Evolutionary conservation across 2,113 vertebrate genomes (phyloP), one percentile per base, ranked within the genome.

Genomic region (Guaruba guarouba): DNA sequence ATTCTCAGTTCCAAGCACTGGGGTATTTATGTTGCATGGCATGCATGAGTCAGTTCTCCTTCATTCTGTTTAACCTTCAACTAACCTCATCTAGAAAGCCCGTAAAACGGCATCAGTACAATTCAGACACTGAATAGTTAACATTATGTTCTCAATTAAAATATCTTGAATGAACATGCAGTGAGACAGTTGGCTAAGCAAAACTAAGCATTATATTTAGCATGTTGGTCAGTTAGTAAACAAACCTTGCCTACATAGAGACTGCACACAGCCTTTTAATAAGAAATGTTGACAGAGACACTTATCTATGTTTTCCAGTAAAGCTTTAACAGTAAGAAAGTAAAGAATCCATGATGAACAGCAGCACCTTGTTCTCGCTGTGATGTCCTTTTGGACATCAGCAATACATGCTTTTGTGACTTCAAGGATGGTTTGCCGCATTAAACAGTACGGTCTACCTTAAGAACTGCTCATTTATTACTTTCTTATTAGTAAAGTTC

Each of bases 331-430:
- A 82, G 28, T 9, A 59, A 55, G 9, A 46, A 2, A 43, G 17
- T 11, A 76, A 82, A 64, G 17, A 68, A 61, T 33, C 39, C 6
- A 4, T 29, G 18, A 63, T 15, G 7, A 76, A 82, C 7, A n/a
- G 22, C 0, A 68, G 54, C 17, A 82, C 4, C 25, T 54, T 11
- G 0, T 15, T 86, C 62, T 68, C 5, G 0, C 37, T 59, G 10
- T 2, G 48, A 51, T 11, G 82, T 37, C 10, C 16, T 43, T 35
- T 9, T 20, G 24, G 24, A 29, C 31, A 77, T 19, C 33, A 92
- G 33, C 57, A 94, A 44, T 10, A 73, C 0, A 0, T 1, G 13
- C 18, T 33, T 51, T 51, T 29, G 37, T 33, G 8, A 43, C 37
- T 78, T 80, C 41, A 62, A 76, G 24, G 24, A 79, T 8, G 8